Evolutionary conservation across 2,797 vertebrate species (phyloP), one percentile per base, ranked within the genome.

Genomic region (Crocodylus rhombifer): DNA sequence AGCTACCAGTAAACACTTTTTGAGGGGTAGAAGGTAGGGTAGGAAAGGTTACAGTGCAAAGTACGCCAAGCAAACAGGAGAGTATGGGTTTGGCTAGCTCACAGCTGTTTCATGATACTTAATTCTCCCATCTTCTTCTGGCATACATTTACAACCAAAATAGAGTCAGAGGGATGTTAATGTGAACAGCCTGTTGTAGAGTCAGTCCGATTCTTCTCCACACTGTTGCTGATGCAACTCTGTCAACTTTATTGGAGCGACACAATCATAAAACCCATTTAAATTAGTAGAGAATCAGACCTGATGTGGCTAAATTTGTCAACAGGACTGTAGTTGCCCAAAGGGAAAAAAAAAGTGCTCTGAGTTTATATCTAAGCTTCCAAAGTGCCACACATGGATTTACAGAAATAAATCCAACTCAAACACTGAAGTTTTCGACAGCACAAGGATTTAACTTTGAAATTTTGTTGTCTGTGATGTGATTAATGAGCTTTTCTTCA

Each of bases 401-500:
- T 92, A 85, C 60, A 64, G 91, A 55, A 67, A 83, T 33, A 71
- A 94, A 91, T 94, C 90, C 83, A 16, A 1, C 93, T 92, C 83
- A 75, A 92, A 56, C 78, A 77, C 42, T 23, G 58, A 80, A 71
- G n/a, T 79, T 74, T 79, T 94, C 77, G 77, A 23, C 74, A 86
- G 87, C 86, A 88, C 82, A 51, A 23, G 83, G 75, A 82, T 94
- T 95, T 97, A 94, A 96, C 95, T 95, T 97, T 97, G 96, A 84
- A 91, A 94, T 91, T 86, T 96, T 75, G n/a, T 62, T 95, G 92
- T 89, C 86, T 91, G n/a, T 94, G 91, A 91, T 94, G 78, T 85
- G 95, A 97, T 96, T 96, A 96, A 96, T 96, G 95, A 96, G 88
- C 95, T 89, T 91, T 94, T 92, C 51, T 85, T 84, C 76, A 61